Evolutionary conservation across 1,140 invertebrate species (phyloP).

Genomic region (Apis mellifera): DNA sequence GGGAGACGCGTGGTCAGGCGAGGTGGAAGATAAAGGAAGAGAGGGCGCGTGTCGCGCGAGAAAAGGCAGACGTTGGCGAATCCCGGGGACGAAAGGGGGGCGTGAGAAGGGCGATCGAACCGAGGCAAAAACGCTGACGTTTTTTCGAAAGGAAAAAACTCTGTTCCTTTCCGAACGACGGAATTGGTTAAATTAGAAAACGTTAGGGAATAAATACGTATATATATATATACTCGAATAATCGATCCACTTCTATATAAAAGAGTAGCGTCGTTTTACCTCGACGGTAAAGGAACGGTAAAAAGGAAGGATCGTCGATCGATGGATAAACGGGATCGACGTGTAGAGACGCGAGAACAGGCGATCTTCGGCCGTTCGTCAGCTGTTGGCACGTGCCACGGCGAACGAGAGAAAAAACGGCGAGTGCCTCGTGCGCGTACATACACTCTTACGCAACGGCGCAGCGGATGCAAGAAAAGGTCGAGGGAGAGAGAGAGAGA

Average conservation of each 20-base stretch:
- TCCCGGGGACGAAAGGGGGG: constrained; percentile 15
- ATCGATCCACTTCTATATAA: too few species aligned
- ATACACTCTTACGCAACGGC: constrained; percentile 34
- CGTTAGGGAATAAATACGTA: too few species aligned
- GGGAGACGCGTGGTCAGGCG: constrained; percentile 33
- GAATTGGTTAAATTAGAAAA: too few species aligned
- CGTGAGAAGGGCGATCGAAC: background rate
- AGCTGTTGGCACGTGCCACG: constrained; percentile 44
- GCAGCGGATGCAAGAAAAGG: constrained; percentile 28
- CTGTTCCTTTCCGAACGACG: too few species aligned
- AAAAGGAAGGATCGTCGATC: background rate
- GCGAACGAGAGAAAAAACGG: constrained; percentile 10
- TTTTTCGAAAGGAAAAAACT: too few species aligned
- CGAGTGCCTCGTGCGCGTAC: background rate
- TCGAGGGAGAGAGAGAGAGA: background rate
- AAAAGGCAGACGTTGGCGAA: constrained; percentile 47
- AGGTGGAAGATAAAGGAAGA: constrained; percentile 41
- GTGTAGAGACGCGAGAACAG: constrained; percentile 4
- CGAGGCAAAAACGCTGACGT: background rate
- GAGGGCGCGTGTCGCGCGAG: constrained; percentile 40
- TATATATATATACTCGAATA: too few species aligned
- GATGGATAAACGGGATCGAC: constrained; percentile 7
- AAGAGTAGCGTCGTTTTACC: too few species aligned
- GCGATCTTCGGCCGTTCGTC: constrained; percentile 18
- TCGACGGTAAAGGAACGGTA: background rate